A percentile compares a stretch with the other conserved stretches of the same genome.
Evolutionary conservation across 2,113 vertebrate species (phyloP).

Genomic region (Mirza zaza): DNA sequence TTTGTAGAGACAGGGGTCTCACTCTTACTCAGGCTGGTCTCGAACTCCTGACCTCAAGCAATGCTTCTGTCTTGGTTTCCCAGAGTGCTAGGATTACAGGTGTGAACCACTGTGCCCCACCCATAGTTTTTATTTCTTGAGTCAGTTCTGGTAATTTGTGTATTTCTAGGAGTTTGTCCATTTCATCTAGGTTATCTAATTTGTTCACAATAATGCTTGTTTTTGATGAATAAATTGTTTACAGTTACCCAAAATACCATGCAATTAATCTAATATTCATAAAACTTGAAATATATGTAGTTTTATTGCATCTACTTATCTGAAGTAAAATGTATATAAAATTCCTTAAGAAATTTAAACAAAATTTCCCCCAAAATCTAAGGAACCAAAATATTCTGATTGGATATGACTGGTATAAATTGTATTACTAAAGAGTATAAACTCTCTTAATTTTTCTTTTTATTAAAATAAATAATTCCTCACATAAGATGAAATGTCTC

Average conservation of each 20-base stretch:
- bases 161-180: neutral
- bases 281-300: neutral
- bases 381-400: conserved; percentile 16
- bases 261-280: conserved; percentile 23
- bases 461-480: conserved; percentile 24
- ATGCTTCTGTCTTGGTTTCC: no score
- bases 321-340: conserved; percentile 6
- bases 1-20: no score
- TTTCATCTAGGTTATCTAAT: neutral
- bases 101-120: no score
- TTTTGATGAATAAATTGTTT: conserved; percentile 49
- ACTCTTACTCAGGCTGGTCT: no score
- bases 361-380: neutral
- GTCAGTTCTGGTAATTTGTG: conserved; percentile 5
- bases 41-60: no score
- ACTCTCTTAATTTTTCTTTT: neutral
- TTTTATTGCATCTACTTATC: conserved; percentile 5
- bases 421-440: conserved; percentile 17
- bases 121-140: neutral
- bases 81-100: no score
- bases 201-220: neutral
- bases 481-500: neutral
- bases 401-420: neutral
- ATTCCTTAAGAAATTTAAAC: conserved; percentile 18
- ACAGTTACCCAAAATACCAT: neutral